These are phyloP conservation scores for Pomacea canaliculata DNA, from an alignment of 2,888 invertebrate genomes.

Conservation along the genomic window DNA sequence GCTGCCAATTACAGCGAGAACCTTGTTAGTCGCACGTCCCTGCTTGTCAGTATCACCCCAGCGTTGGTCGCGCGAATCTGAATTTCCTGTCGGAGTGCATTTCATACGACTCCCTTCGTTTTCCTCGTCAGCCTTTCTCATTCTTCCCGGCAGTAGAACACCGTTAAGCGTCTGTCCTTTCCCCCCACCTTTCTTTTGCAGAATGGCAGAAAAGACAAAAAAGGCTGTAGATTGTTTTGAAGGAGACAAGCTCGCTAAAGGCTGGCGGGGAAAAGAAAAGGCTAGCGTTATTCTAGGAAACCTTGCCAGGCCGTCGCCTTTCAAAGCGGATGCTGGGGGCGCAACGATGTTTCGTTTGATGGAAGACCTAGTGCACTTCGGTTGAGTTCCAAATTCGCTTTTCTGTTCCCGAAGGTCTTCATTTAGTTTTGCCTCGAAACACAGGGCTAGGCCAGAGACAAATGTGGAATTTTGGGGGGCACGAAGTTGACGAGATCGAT, in stretches of 20 bases:
- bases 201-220: background rate
- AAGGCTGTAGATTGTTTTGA: background rate
- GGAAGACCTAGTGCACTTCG: background rate
- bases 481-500: too few species aligned
- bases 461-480: too few species aligned
- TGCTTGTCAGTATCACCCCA: conserved; percentile 1
- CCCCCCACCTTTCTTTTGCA: background rate
- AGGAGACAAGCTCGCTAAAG: background rate
- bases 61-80: background rate
- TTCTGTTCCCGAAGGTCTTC: background rate
- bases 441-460: too few species aligned
- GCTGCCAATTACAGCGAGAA: conserved; percentile 31
- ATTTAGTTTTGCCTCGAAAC: too few species aligned
- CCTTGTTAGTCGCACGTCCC: conserved; percentile 26
- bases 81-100: too few species aligned
- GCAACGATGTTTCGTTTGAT: conserved; percentile 1
- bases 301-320: background rate
- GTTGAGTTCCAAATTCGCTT: conserved; percentile 4
- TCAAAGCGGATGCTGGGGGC: background rate
- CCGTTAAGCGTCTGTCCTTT: background rate
- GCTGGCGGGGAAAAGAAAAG: background rate
- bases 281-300: conserved; percentile 2
- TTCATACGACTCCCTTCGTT: background rate
- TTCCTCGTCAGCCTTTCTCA: background rate
- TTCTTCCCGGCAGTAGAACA: background rate